A percentile compares a stretch with the other conserved stretches of the same genome.
These are phyloP conservation scores for Acrossocheilus fasciatus DNA, from an alignment of 2,797 vertebrate genomes.

Conservation along the genomic window DNA sequence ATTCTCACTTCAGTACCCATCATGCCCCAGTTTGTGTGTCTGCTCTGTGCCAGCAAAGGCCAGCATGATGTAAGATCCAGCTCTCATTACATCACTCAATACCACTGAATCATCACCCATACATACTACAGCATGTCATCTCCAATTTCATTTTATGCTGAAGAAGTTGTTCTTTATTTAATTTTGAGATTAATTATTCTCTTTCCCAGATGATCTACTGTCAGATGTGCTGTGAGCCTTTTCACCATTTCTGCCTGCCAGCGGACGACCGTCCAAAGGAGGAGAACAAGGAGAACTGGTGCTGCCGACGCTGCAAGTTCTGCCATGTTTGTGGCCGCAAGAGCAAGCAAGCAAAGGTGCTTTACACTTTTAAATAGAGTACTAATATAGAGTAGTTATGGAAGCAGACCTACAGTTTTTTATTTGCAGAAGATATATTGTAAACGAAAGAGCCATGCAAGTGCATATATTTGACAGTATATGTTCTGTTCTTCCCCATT, in stretches of 20 bases:
- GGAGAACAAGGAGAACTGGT: constrained; percentile 90
- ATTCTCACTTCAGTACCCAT: constrained; percentile 87
- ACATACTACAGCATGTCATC: not conserved
- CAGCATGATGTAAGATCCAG: constrained; percentile 75
- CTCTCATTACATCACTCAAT: not conserved
- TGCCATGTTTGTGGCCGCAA: constrained; percentile 91
- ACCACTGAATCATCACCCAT: not conserved
- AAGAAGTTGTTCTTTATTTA: not conserved
- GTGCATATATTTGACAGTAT: not conserved
- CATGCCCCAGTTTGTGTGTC: constrained; percentile 84
- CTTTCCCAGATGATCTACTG: constrained; percentile 86
- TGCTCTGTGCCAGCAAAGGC: constrained; percentile 92
- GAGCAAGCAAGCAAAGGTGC: constrained; percentile 86
- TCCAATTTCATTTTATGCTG: not conserved
- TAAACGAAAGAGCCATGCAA: not conserved
- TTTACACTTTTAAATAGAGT: not conserved
- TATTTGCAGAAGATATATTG: not conserved
- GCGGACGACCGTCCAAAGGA: constrained; percentile 84
- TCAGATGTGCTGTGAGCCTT: constrained; percentile 94
- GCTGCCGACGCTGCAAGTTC: constrained; percentile 91
- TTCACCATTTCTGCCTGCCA: constrained; percentile 89
- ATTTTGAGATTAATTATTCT: not conserved
- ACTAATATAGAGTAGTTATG: not conserved
- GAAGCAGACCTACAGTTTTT: not conserved
- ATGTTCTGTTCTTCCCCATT: constrained; percentile 3